These are phyloP conservation scores for Xerus rutilus DNA, from an alignment of 2,797 vertebrate genomes.

Conservation along the genomic window DNA sequence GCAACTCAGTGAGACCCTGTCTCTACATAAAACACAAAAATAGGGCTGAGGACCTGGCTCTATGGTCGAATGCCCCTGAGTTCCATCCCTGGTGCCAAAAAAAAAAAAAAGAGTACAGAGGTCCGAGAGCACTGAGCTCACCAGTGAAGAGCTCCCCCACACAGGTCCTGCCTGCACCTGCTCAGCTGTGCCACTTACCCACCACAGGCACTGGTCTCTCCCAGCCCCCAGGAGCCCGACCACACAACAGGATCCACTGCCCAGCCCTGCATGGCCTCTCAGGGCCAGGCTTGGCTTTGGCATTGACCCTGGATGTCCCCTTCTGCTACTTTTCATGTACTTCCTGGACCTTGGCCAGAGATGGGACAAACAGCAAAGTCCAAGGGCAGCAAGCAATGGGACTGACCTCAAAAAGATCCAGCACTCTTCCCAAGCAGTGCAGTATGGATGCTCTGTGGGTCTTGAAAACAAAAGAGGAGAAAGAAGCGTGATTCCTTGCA, in stretches of 20 bases:
- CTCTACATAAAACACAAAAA: too few species aligned
- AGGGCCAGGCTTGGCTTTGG: background rate
- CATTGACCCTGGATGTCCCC: background rate
- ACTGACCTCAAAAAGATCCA: conserved; percentile 97
- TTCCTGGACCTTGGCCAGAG: background rate
- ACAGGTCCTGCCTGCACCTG: accelerated
- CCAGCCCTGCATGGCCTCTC: accelerated
- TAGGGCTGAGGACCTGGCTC: too few species aligned
- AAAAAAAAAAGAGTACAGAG: background rate
- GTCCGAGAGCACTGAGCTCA: background rate
- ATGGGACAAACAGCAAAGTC: background rate
- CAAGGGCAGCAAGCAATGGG: background rate
- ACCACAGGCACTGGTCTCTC: background rate
- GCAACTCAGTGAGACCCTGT: too few species aligned
- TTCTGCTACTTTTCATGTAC: background rate
- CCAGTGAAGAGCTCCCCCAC: background rate
- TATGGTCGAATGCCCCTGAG: too few species aligned
- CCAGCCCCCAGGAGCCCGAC: too few species aligned
- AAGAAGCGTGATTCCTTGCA: background rate
- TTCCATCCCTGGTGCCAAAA: too few species aligned
- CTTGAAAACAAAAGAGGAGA: conserved; percentile 84
- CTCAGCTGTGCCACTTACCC: background rate
- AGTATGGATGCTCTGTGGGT: conserved; percentile 93
- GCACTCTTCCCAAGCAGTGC: conserved; percentile 95
- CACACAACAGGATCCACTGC: background rate